Percentiles rank a stretch among this genome's conserved stretches.
These are phyloP conservation scores for Stenodema calcarata DNA, from an alignment of 2,888 invertebrate genomes.

Conservation along the genomic window DNA sequence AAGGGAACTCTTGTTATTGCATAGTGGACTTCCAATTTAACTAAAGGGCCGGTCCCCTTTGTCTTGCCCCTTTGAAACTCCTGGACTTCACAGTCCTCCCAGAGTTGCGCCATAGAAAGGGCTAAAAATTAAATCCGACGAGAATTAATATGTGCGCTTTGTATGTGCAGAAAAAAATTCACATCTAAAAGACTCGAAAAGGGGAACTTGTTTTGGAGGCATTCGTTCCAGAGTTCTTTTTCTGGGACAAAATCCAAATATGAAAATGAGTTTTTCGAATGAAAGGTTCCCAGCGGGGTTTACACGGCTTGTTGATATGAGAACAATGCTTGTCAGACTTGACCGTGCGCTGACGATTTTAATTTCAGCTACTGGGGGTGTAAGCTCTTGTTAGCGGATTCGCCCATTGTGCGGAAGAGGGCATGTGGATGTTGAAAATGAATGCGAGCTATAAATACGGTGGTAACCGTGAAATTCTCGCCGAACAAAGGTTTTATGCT, in stretches of 20 bases:
- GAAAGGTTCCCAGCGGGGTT: conserved; percentile 5
- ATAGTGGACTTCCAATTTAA: conserved; percentile 49
- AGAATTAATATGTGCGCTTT: conserved; percentile 27
- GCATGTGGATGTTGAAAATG: conserved; percentile 28
- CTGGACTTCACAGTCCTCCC: background rate
- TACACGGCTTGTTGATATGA: background rate
- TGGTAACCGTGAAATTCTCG: background rate
- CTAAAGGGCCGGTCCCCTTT: conserved; percentile 44
- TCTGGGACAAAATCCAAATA: conserved; percentile 33
- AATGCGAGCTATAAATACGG: conserved; percentile 22
- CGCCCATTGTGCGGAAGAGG: conserved; percentile 17
- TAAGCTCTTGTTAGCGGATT: background rate
- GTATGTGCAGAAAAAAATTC: background rate
- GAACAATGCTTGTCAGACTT: conserved; percentile 40
- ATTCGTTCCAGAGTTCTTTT: conserved; percentile 1
- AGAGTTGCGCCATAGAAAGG: background rate
- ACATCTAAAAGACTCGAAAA: background rate
- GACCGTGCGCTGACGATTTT: conserved; percentile 25
- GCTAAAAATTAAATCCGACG: conserved; percentile 38
- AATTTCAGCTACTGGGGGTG: conserved; percentile 6
- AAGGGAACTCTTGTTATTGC: conserved; percentile 49
- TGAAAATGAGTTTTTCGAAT: conserved; percentile 40
- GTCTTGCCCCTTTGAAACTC: conserved; percentile 46
- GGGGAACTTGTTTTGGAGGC: background rate
- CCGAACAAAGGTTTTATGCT: background rate